Evolutionary conservation across 2,113 vertebrate species (phyloP).

Genomic region (Mungos mungo): DNA sequence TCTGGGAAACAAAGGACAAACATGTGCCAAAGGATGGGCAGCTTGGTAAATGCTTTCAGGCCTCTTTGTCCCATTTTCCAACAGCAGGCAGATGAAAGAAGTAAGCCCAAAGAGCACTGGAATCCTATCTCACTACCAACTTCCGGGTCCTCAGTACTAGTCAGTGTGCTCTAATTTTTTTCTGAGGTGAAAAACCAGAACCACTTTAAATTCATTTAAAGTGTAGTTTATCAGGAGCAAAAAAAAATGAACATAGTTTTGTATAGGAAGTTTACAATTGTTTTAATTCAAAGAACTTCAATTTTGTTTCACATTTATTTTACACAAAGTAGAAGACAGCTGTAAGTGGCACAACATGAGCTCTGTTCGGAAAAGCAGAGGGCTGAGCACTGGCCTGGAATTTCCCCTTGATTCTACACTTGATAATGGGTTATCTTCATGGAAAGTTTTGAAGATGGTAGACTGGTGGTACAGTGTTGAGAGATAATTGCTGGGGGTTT

Average conservation of each 20-base stretch:
- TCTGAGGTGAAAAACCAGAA: neutral
- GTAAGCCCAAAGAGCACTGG: neutral
- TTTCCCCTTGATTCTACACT: neutral
- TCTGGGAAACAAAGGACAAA: neutral
- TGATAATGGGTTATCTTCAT: neutral
- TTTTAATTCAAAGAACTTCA: neutral
- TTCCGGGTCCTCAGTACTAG: neutral
- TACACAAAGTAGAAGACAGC: neutral
- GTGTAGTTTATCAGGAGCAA: neutral
- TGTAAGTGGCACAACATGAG: neutral
- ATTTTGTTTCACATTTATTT: neutral
- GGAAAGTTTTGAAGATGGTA: neutral
- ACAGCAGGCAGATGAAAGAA: neutral
- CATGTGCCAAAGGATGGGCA: neutral
- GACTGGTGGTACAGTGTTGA: neutral
- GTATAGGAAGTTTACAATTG: neutral
- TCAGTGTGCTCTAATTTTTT: neutral
- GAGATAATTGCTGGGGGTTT: neutral
- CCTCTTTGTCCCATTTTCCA: neutral
- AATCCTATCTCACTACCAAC: neutral
- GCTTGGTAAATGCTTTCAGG: neutral
- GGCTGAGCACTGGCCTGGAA: neutral
- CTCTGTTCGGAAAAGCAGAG: neutral
- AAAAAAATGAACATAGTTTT: neutral
- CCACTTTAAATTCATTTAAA: neutral